phyloP scores from a whole-genome alignment of 2,113 vertebrate species.

The Plestiodon gilberti region DNA sequence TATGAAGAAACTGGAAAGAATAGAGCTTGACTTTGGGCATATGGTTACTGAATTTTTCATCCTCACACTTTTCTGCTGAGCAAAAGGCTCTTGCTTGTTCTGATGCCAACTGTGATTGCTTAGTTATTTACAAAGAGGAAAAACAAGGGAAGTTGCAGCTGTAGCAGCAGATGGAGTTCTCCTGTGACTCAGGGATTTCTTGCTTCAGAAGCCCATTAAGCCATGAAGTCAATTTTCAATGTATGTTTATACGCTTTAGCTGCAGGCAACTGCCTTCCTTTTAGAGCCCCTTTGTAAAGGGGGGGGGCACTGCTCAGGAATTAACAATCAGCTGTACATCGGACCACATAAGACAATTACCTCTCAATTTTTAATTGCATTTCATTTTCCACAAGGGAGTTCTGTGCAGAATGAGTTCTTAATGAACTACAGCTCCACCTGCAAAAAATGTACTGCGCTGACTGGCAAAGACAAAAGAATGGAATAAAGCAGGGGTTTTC shows the following conservation, averaged over 20 bases:
- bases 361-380: conserved; percentile 45
- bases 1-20: conserved; percentile 16
- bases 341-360: conserved; percentile 54
- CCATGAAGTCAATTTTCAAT: conserved; percentile 50
- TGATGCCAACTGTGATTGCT: conserved; percentile 1
- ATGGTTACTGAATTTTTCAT: not conserved
- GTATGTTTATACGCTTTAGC: conserved; percentile 30
- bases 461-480: conserved; percentile 47
- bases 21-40: not conserved
- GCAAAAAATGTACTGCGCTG: conserved; percentile 25
- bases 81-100: conserved; percentile 28
- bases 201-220: conserved; percentile 51
- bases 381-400: conserved; percentile 58
- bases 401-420: conserved; percentile 38
- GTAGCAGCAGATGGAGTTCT: conserved; percentile 59
- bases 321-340: conserved; percentile 44
- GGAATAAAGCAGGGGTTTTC: conserved; percentile 8
- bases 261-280: conserved; percentile 44
- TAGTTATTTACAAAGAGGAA: conserved; percentile 12
- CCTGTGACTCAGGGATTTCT: conserved; percentile 35
- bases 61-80: conserved; percentile 16
- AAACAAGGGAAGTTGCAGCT: conserved; percentile 56
- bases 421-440: conserved; percentile 49
- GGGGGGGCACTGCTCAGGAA: conserved; percentile 31
- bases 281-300: conserved; percentile 39